These are phyloP conservation scores for Protonemura montana DNA, from an alignment of 2,888 invertebrate species.

Conservation along the genomic window DNA sequence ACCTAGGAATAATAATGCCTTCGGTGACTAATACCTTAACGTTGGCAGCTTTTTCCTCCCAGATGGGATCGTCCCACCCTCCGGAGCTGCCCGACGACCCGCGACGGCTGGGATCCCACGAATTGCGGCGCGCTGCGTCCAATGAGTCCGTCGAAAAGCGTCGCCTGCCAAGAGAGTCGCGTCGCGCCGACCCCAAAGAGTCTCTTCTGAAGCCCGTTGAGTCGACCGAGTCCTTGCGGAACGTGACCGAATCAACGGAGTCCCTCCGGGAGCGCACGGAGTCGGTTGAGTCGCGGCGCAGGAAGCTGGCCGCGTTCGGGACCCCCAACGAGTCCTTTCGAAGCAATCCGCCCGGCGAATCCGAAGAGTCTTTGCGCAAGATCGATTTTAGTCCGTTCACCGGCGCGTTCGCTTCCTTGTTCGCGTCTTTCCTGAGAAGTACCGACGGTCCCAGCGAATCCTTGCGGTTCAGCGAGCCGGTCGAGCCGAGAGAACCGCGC, in stretches of 20 bases:
- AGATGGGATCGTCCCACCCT: slow-evolving; percentile 67
- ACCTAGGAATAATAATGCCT: too few species aligned
- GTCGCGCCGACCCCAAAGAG: slow-evolving; percentile 48
- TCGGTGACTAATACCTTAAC: slow-evolving; percentile 23
- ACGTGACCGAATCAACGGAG: slow-evolving; percentile 43
- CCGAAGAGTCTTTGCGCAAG: slow-evolving; percentile 51
- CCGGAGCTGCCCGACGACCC: slow-evolving; percentile 69
- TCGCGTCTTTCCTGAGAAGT: slow-evolving; percentile 39
- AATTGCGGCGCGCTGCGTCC: slow-evolving; percentile 71
- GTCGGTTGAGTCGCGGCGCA: slow-evolving; percentile 47
- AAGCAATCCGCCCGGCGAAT: slow-evolving; percentile 55
- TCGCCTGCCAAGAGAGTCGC: slow-evolving; percentile 61
- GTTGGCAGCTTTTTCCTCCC: slow-evolving; percentile 62
- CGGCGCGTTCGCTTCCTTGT: slow-evolving; percentile 15
- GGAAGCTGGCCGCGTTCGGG: slow-evolving; percentile 44
- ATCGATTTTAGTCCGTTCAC: slow-evolving; percentile 35
- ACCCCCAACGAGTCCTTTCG: slow-evolving; percentile 50
- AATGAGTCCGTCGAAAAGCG: slow-evolving; percentile 75
- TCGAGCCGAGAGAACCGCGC: slow-evolving; percentile 51
- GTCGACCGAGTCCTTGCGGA: slow-evolving; percentile 45
- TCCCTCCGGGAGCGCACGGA: slow-evolving; percentile 41
- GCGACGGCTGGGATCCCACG: slow-evolving; percentile 73
- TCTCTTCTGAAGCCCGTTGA: slow-evolving; percentile 41
- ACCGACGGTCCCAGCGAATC: slow-evolving; percentile 20
- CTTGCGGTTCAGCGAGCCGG: slow-evolving; percentile 29